Conservation (phyloP, 2,888 invertebrate genomes). For the Acanthosepion esculentum region DNA sequence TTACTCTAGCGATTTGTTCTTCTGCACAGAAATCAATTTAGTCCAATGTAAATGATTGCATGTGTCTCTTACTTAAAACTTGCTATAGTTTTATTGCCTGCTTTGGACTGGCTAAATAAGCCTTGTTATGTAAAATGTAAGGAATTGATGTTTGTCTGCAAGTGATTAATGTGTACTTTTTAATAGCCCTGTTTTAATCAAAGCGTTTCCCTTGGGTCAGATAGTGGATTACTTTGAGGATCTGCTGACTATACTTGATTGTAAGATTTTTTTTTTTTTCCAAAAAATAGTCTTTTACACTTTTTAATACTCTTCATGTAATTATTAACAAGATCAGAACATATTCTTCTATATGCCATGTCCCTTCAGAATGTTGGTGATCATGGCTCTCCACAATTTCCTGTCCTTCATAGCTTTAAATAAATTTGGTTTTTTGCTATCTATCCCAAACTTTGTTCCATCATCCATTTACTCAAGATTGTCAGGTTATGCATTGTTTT, state of each 20-base stretch:
- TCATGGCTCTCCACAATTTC: no score
- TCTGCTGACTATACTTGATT: background rate
- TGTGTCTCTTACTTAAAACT: conserved; percentile 12
- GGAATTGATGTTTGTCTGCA: background rate
- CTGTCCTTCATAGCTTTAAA: no score
- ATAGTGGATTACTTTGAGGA: background rate
- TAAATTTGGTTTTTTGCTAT: no score
- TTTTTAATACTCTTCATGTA: background rate
- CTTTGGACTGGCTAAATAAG: background rate
- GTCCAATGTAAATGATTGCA: background rate
- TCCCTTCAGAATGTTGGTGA: no score
- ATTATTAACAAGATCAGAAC: background rate
- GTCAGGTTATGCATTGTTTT: no score
- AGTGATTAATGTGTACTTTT: background rate
- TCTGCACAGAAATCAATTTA: background rate
- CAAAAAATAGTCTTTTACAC: background rate
- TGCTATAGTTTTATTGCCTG: background rate
- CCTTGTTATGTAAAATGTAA: background rate
- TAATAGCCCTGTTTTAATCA: background rate
- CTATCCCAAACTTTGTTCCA: no score
- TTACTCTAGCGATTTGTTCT: background rate
- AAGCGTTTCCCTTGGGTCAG: background rate
- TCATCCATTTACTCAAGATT: no score
- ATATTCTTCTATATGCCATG: background rate
- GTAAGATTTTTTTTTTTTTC: background rate